Conservation (phyloP, 1,140 invertebrate genomes). For the Conus ventricosus region DNA sequence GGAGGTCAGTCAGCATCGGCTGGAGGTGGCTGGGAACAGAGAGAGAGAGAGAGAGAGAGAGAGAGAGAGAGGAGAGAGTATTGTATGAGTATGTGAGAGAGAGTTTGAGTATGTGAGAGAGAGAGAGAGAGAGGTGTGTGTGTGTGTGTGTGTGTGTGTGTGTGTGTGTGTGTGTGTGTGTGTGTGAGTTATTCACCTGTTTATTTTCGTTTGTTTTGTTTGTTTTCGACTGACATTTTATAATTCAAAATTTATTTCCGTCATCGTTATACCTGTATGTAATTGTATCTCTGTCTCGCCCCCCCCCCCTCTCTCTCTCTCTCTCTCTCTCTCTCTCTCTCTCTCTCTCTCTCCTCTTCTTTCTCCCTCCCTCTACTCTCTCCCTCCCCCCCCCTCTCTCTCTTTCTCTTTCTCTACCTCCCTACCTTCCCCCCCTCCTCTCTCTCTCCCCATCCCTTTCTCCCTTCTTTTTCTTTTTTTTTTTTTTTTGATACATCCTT, state of each 20-base stretch:
- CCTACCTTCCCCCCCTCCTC: background rate
- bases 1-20: slow-evolving; percentile 67
- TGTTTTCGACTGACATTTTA: background rate
- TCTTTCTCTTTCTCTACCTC: background rate
- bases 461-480: too few species aligned
- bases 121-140: background rate
- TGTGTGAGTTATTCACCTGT: background rate
- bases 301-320: background rate
- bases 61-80: background rate
- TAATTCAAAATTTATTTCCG: background rate
- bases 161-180: background rate
- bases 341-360: background rate
- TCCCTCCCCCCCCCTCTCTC: background rate
- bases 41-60: background rate
- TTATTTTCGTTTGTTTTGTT: background rate
- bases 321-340: slow-evolving; percentile 15
- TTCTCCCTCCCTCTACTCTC: background rate
- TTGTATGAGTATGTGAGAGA: background rate
- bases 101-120: background rate
- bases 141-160: background rate
- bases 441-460: background rate
- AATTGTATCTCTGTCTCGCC: background rate
- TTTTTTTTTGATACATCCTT: background rate
- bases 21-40: background rate
- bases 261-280: background rate